Conservation (phyloP, 2,797 vertebrate genomes). For the Crypturellus tataupa region DNA sequence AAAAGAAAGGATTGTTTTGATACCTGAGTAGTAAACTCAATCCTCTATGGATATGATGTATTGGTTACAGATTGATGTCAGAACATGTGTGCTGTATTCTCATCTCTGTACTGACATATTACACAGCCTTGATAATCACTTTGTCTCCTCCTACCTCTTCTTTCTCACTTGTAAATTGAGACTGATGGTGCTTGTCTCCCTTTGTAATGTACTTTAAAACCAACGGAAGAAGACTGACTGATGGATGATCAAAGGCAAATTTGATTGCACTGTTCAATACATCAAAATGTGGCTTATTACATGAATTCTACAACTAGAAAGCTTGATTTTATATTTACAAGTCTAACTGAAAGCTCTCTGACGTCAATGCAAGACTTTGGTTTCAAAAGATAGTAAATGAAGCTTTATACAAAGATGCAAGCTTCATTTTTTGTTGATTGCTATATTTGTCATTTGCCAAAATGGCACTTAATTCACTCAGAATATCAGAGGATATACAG, state of each 20-base stretch:
- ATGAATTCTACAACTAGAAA: conserved; percentile 34
- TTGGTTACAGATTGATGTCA: not conserved
- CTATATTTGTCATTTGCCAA: not conserved
- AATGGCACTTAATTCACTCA: not conserved
- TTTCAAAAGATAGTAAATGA: conserved; percentile 59
- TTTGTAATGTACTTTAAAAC: conserved; percentile 19
- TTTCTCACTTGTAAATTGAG: conserved; percentile 42
- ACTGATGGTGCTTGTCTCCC: not conserved
- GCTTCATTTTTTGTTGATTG: not conserved
- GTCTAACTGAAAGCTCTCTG: conserved; percentile 46
- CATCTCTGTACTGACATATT: not conserved
- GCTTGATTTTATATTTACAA: conserved; percentile 55
- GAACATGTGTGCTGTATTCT: not conserved
- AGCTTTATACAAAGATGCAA: conserved; percentile 35
- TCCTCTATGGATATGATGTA: not conserved
- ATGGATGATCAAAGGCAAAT: conserved; percentile 44
- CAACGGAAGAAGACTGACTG: conserved; percentile 3
- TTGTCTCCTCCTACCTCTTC: not conserved
- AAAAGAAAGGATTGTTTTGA: not conserved
- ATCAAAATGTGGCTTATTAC: conserved; percentile 54
- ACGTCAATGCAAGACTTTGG: conserved; percentile 40
- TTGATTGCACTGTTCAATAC: conserved; percentile 14
- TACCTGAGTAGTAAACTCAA: not conserved
- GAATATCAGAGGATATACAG: not conserved
- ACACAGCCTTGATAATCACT: conserved; percentile 18